Evolutionary conservation across 2,888 invertebrate genomes (phyloP), one percentile per base, ranked within the genome.

Genomic region (Cylindroiulus punctatus): DNA sequence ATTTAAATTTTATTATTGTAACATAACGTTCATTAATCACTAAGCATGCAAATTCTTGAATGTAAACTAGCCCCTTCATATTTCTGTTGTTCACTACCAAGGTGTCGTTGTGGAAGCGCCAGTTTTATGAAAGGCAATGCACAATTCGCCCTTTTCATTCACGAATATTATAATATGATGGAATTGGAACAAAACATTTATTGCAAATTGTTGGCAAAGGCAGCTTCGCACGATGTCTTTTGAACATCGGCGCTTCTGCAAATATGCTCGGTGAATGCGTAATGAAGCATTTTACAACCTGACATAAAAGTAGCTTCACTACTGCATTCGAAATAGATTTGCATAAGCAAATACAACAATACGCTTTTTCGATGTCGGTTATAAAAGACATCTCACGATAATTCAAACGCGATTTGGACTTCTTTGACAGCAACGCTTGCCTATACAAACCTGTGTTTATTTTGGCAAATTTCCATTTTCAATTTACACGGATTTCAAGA

Each of bases 391-490:
- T 30, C 26, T 22, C 26, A 12, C 30, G 22, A 30, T 30, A 76
- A 76, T 14, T 76, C 30, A 26, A 2, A 76, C 10, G 12, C 12
- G 30, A 76, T 30, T 76, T 76, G 76, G 30, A 26, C 7, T 26
- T 26, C 14, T 76, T 76, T 76, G 26, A 76, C 1, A 7, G 52
- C 14, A 76, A 14, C 14, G 14, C 76, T 0, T 76, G 10, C 26
- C 57, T 57, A 22, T 22, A 26, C n/a, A 65, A 8, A n/a, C 22
- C 0, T 10, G 30, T 76, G 30, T 76, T 76, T 76, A 30, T 76
- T 30, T 76, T 76, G 76, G 76, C 76, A 76, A 76, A 26, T 76
- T 26, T 30, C 76, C 30, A 76, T 30, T 76, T 76, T 26, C 26
- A 30, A 76, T 76, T 76, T 30, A 76, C 76, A 76, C 26, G 26